Percentiles rank a stretch among this genome's conserved stretches.
Conservation (phyloP, 2,888 invertebrate species). For the Drosophila barbarae region DNA sequence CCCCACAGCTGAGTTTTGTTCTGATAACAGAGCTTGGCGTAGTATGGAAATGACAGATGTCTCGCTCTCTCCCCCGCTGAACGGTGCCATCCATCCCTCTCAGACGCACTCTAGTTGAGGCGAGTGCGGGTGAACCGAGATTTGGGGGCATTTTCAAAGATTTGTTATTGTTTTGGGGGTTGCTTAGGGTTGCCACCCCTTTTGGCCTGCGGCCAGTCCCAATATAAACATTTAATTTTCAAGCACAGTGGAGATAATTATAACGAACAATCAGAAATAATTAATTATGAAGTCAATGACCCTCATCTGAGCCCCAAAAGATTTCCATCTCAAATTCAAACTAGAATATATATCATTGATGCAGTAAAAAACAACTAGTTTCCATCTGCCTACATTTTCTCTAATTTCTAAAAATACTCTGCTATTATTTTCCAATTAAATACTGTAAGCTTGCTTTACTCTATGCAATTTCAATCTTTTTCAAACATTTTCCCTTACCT, state of each 20-base stretch:
- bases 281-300: not conserved
- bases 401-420: not conserved
- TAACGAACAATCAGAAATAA: not conserved
- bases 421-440: not conserved
- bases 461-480: not conserved
- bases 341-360: not conserved
- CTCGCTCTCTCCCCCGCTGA: not conserved
- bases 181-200: not conserved
- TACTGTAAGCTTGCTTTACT: not conserved
- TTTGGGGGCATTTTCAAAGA: not conserved
- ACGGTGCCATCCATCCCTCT: not conserved
- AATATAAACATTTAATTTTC: conserved; percentile 3
- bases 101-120: not conserved
- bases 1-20: conserved; percentile 44
- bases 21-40: conserved; percentile 52
- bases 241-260: not conserved
- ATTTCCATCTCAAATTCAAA: not conserved
- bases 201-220: conserved; percentile 11
- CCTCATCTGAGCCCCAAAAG: too few relatives aligned
- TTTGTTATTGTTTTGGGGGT: conserved; percentile 16
- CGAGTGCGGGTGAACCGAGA: conserved; percentile 8
- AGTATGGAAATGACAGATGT: conserved; percentile 16
- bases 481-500: not conserved
- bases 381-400: too few relatives aligned
- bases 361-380: too few relatives aligned